Conservation (phyloP, 2,888 invertebrate genomes). For the Heliconius erato region DNA sequence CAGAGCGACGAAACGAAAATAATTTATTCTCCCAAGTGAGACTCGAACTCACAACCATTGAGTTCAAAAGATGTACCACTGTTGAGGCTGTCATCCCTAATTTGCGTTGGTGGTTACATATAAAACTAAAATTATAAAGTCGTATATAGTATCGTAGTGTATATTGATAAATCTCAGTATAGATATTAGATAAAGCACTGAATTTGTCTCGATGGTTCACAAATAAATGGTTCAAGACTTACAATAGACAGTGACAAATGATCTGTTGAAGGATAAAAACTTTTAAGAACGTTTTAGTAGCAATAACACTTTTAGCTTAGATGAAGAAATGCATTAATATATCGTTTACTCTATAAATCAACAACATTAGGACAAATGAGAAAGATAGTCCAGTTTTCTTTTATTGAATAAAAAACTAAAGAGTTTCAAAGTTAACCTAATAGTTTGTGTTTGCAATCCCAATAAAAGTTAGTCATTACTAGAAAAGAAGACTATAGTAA, state of each 20-base stretch:
- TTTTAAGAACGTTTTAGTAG: conserved; percentile 7
- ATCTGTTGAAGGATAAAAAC: neutral
- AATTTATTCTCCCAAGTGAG: no score
- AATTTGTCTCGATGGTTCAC: conserved; percentile 19
- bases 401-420: neutral
- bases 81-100: no score
- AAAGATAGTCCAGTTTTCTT: neutral
- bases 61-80: no score
- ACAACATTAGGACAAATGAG: neutral
- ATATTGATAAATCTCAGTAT: neutral
- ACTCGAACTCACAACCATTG: no score
- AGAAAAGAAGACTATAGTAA: no score
- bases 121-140: neutral
- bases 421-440: neutral
- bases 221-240: conserved; percentile 17
- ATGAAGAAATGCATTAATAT: neutral
- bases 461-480: no score
- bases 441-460: neutral
- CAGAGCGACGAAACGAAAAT: no score
- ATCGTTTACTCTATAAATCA: neutral
- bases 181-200: conserved; percentile 1
- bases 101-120: neutral
- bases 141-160: no score
- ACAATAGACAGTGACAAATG: conserved; percentile 26
- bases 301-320: neutral